Percentiles rank a stretch among this genome's conserved stretches.
These are phyloP conservation scores for Silurus lanzhouensis DNA, from an alignment of 2,797 vertebrate genomes.

Conservation along the genomic window DNA sequence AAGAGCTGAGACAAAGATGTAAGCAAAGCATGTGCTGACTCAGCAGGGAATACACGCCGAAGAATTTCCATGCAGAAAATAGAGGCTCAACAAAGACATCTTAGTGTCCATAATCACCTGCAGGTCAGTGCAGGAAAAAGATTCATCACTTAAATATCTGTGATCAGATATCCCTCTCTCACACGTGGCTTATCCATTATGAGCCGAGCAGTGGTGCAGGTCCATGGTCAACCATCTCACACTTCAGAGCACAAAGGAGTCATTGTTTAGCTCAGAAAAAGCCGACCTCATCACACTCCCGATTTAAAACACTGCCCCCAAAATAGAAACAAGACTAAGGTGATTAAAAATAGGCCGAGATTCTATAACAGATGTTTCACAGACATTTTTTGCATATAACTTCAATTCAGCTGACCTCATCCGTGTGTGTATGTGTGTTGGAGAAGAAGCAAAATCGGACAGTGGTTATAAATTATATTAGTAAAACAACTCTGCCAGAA, in stretches of 20 bases:
- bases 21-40: conserved; percentile 40
- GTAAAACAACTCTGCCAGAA: conserved; percentile 28
- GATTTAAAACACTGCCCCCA: conserved; percentile 68
- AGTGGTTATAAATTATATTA: conserved; percentile 38
- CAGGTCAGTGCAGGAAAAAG: conserved; percentile 11
- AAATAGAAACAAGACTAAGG: conserved; percentile 75
- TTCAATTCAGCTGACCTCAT: conserved; percentile 29
- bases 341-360: conserved; percentile 73
- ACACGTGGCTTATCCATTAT: conserved; percentile 36
- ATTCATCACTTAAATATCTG: not conserved
- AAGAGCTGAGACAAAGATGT: conserved; percentile 35
- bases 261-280: conserved; percentile 64
- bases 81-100: conserved; percentile 19
- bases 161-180: conserved; percentile 7
- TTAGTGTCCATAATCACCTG: not conserved
- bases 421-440: conserved; percentile 29
- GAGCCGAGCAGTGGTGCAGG: conserved; percentile 12
- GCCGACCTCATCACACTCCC: conserved; percentile 64
- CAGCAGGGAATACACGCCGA: conserved; percentile 35
- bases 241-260: conserved; percentile 50
- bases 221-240: conserved; percentile 23
- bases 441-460: conserved; percentile 13
- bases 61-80: conserved; percentile 3
- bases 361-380: conserved; percentile 56
- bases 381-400: conserved; percentile 45